Percentiles rank a stretch among this genome's conserved stretches.
These are phyloP conservation scores for Nannoperca obscura DNA, from an alignment of 2,797 vertebrate genomes.

Conservation along the genomic window DNA sequence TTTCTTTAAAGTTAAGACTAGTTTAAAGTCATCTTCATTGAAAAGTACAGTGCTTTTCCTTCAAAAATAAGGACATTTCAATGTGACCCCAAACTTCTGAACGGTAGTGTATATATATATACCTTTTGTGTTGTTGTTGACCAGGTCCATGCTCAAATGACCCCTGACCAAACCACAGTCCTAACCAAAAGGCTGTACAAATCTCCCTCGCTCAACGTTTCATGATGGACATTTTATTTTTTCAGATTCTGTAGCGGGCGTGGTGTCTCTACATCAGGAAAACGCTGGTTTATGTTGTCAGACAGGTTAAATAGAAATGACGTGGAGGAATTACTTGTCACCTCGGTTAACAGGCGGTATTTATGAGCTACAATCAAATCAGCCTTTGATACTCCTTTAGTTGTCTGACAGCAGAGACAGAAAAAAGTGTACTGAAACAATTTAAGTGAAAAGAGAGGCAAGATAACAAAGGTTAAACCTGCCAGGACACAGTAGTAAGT, in stretches of 20 bases:
- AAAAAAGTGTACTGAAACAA: constrained; percentile 1
- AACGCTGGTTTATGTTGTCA: constrained; percentile 31
- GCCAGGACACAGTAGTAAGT: background rate
- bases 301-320: constrained; percentile 45
- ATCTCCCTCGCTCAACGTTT: background rate
- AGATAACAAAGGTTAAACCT: background rate
- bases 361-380: constrained; percentile 17
- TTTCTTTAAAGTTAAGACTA: too few species aligned
- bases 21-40: too few species aligned
- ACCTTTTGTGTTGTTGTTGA: background rate
- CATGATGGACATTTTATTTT: background rate
- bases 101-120: too few species aligned
- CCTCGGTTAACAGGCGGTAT: constrained; percentile 2
- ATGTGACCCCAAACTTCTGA: too few species aligned
- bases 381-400: constrained; percentile 18
- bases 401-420: constrained; percentile 16
- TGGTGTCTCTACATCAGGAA: constrained; percentile 2
- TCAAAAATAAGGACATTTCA: too few species aligned
- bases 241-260: background rate
- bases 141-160: background rate
- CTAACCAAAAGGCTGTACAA: background rate
- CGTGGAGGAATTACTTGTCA: background rate
- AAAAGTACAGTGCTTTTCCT: too few species aligned
- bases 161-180: background rate
- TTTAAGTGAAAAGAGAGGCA: background rate